Evolutionary conservation across 2,888 invertebrate species (phyloP), one percentile per base, ranked within the genome.

Genomic region (Thymelicus acteon): DNA sequence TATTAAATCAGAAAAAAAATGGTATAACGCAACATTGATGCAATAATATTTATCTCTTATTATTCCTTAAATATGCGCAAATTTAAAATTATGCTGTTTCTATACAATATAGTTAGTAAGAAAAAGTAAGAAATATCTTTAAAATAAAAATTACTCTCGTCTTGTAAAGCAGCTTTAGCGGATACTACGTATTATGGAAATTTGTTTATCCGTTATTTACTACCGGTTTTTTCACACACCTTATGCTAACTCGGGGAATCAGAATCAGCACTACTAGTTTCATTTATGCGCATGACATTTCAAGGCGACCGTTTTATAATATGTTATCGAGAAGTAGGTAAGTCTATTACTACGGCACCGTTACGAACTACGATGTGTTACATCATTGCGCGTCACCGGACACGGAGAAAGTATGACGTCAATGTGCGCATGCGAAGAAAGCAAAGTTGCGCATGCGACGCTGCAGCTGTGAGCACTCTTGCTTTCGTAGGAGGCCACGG

Each of bases 391-490:
- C 90, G 91, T 92, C 92, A 91, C 80, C 83, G 85, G 75, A 77
- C 80, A 80, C 78, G 79, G 90, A 85, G 93, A 93, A 92, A 93
- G 93, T 89, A 79, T 92, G 91, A 92, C 91, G 93, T 91, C 88
- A 86, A 75, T 79, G 81, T 79, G 87, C 87, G 86, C 89, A 86
- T 85, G 85, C 88, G 85, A 92, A 92, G 92, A 93, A 92, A 92
- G 93, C 88, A 90, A 80, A 81, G 83, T 80, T 90, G 92, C 91
- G 91, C 90, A 85, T 85, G 90, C 91, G 90, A 81, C 86, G 85
- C 80, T 72, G 81, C 80, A 13, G 48, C 63, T 76, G 80, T 75
- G 75, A 60, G 54, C 76, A 79, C 79, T 93, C 82, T 93, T 92
- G 87, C 87, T 92, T 93, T 93, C 91, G 86, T 83, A 79, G 79